Percentiles rank a stretch among this genome's conserved stretches.
Conservation (phyloP, 1,140 invertebrate genomes). For the Caenorhabditis inopinata region DNA sequence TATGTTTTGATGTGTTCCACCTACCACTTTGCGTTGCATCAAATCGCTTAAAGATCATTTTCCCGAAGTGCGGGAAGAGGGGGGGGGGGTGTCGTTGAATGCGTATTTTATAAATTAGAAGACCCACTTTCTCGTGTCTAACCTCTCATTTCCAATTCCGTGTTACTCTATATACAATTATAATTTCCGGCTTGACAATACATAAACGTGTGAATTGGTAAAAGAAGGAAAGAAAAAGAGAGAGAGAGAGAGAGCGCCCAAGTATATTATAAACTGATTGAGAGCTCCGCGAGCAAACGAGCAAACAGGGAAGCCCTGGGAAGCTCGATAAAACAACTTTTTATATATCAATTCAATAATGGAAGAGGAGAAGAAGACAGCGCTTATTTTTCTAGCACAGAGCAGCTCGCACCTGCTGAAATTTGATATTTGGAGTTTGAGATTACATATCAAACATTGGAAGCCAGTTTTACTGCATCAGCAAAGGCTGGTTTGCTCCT, state of each 20-base stretch:
- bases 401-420: no score
- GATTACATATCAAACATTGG: no score
- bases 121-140: background rate
- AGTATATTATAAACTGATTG: constrained; percentile 11
- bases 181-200: background rate
- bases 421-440: background rate
- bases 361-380: background rate
- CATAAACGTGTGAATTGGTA: background rate
- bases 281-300: constrained; percentile 22
- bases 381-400: no score
- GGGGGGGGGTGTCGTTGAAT: constrained; percentile 19
- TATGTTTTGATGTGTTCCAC: background rate
- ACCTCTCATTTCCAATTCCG: background rate
- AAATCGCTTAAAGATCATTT: background rate
- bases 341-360: constrained; percentile 15
- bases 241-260: background rate
- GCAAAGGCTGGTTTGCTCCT: no score
- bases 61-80: no score
- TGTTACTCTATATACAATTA: background rate
- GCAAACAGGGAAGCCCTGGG: background rate
- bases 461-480: no score
- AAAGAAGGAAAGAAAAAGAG: background rate
- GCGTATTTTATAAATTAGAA: constrained; percentile 28
- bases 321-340: constrained; percentile 25
- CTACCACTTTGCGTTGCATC: background rate